Conservation (phyloP, 2,113 vertebrate genomes). For the Tapirus terrestris region DNA sequence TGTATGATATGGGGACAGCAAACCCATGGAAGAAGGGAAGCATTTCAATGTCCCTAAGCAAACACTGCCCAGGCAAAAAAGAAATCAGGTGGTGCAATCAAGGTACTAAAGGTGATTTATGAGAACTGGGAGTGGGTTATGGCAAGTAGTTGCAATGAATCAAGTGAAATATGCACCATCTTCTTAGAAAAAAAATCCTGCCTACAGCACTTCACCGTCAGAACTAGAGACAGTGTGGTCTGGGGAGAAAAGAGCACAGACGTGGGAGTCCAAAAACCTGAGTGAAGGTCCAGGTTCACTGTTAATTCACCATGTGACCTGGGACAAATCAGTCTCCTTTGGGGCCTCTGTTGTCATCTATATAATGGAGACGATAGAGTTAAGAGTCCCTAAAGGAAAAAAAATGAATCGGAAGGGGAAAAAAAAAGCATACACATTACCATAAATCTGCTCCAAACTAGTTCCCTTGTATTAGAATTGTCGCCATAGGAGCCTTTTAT, state of each 20-base stretch:
- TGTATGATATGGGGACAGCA: neutral
- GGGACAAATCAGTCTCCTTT: conserved; percentile 19
- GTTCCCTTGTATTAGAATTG: neutral
- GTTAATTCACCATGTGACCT: neutral
- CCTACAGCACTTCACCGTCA: neutral
- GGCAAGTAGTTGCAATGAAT: conserved; percentile 5
- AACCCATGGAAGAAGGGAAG: neutral
- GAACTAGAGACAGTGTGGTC: neutral
- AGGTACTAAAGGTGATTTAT: neutral
- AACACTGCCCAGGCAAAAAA: neutral
- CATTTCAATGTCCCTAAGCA: neutral
- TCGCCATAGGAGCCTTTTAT: neutral
- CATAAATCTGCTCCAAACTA: neutral
- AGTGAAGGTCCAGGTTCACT: neutral
- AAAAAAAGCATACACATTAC: neutral
- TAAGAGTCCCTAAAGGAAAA: conserved; percentile 10
- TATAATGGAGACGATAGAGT: neutral
- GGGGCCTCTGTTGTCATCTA: conserved; percentile 55
- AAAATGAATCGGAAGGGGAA: neutral
- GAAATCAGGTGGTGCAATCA: neutral
- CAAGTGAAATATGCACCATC: neutral
- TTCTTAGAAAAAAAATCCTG: neutral
- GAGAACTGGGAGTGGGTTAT: neutral
- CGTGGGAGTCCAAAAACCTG: conserved; percentile 11
- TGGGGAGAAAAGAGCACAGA: neutral